Evolutionary conservation across 2,888 invertebrate species (phyloP), one percentile per base, ranked within the genome.

Genomic region (Parapristionchus giblindavisi): DNA sequence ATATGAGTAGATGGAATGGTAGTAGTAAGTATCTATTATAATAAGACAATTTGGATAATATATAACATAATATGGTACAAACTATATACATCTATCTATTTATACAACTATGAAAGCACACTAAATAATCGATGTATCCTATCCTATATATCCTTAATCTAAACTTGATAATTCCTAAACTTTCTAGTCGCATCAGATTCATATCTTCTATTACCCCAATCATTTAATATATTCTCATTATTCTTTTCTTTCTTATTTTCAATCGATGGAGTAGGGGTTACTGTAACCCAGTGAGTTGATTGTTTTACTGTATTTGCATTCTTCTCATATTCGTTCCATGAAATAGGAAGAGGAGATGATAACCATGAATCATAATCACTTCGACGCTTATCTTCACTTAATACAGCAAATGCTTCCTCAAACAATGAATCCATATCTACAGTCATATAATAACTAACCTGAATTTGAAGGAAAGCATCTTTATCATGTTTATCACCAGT

Each of bases 321-420:
- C 48, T 75, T 76, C 29, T 60, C 60, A 75, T 79, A 82, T 43
- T 79, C 76, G 27, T 81, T 79, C 73, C 79, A 82, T 48, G 75
- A 52, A 60, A 78, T 73, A 8, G 77, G 78, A 61, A 82, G 71
- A 27, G 79, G 78, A 29, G 77, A 78, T 34, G 73, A 68, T 17
- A 81, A 72, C 82, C 82, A 82, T 29, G 76, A 60, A 58, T 82
- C 80, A 63, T 82, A 82, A 24, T 73, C 14, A 60, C 65, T 60
- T 34, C 82, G 71, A 60, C 76, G 60, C 5, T 65, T 52, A 0
- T 77, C 73, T 51, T 77, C 77, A 2, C 75, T 61, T 29, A 82
- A 52, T 52, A 78, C 75, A 8, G 66, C 38, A 56, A 78, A 79
- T 6, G 82, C 81, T 36, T 78, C 76, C 82, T 82, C 75, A 70